Percentiles rank a stretch among this genome's conserved stretches.
Conservation (phyloP, 1,140 invertebrate species). For the Drosophila funebris region DNA sequence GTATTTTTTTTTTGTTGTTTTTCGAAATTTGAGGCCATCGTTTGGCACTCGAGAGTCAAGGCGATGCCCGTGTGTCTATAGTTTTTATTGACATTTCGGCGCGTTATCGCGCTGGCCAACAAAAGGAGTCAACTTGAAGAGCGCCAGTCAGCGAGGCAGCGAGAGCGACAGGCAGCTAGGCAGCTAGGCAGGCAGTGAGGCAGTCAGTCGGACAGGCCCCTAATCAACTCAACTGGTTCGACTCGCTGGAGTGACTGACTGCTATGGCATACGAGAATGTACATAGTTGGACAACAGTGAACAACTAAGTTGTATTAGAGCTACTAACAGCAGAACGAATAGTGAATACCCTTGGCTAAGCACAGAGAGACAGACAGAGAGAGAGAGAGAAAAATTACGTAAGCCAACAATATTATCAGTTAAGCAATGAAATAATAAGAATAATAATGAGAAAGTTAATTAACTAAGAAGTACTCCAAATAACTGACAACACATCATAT, state of each 20-base stretch:
- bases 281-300: slow-evolving; percentile 23
- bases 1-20: slow-evolving; percentile 69
- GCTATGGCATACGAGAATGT: slow-evolving; percentile 22
- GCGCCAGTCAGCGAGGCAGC: slow-evolving; percentile 36
- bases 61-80: slow-evolving; percentile 69
- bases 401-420: too few species aligned
- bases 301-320: not conserved
- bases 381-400: not conserved
- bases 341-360: slow-evolving; percentile 6
- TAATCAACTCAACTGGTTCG: slow-evolving; percentile 73
- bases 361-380: too few species aligned
- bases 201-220: slow-evolving; percentile 64
- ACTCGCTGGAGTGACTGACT: slow-evolving; percentile 29
- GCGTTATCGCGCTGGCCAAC: slow-evolving; percentile 72
- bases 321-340: not conserved
- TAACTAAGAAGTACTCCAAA: too few species aligned
- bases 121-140: slow-evolving; percentile 73
- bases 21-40: slow-evolving; percentile 72
- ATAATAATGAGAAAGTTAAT: too few species aligned
- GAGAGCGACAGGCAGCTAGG: slow-evolving; percentile 38
- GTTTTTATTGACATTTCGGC: slow-evolving; percentile 78
- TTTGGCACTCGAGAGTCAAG: slow-evolving; percentile 62
- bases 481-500: too few species aligned
- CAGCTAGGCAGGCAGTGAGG: slow-evolving; percentile 31
- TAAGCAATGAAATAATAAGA: too few species aligned